These are phyloP conservation scores for Acromyrmex heyeri DNA, from an alignment of 1,140 invertebrate genomes.

Conservation along the genomic window DNA sequence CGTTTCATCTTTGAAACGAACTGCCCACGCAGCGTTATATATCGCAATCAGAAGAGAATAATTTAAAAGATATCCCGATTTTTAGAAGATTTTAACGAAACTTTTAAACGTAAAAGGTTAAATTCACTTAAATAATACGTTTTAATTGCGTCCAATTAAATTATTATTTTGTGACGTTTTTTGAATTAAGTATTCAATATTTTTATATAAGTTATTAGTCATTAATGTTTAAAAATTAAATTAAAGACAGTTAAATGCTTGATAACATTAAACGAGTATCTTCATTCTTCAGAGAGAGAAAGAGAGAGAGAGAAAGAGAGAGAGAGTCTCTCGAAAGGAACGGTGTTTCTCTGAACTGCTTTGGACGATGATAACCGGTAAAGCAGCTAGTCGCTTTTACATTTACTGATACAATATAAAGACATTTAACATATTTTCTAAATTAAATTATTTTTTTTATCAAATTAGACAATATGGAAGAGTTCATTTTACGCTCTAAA, in stretches of 20 bases:
- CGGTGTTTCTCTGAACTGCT: constrained; percentile 35
- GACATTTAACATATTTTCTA: background rate
- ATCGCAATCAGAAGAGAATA: constrained; percentile 7
- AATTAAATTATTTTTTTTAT: constrained; percentile 11
- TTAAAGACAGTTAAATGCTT: background rate
- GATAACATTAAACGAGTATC: background rate
- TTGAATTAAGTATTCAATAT: background rate
- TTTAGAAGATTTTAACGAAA: background rate
- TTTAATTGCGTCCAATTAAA: background rate
- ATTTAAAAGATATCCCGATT: background rate
- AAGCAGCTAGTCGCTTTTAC: constrained; percentile 23
- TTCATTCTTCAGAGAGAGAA: background rate
- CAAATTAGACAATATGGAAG: background rate
- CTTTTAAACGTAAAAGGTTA: background rate
- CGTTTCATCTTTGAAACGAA: background rate
- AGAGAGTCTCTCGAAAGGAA: background rate
- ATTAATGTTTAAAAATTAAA: constrained; percentile 11
- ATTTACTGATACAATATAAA: constrained; percentile 39
- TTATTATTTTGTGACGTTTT: background rate
- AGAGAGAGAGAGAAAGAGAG: too few species aligned
- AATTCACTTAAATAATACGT: background rate
- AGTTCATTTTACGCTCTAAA: background rate
- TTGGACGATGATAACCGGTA: constrained; percentile 40
- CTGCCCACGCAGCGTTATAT: constrained; percentile 1
- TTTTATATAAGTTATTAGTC: background rate